Evolutionary conservation across 2,113 vertebrate species (phyloP), one percentile per base, ranked within the genome.

Genomic region (Alosa alosa): DNA sequence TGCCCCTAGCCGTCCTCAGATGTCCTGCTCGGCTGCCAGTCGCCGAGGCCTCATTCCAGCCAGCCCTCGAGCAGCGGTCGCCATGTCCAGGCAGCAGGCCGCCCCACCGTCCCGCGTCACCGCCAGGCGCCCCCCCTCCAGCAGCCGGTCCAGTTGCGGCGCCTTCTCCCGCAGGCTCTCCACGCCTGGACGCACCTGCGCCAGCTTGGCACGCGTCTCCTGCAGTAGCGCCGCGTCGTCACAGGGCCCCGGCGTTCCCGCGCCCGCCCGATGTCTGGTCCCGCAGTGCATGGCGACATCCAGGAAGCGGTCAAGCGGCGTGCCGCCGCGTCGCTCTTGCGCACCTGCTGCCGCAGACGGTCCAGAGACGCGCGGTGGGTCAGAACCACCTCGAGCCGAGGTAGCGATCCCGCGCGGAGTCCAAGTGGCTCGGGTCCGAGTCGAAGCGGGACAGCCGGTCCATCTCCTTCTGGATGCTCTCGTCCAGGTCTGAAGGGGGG

Each of bases 241-340:
- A 52, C 90, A 90, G n/a, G n/a, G n/a, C n/a, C n/a, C n/a, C n/a
- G n/a, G n/a, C n/a, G n/a, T n/a, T n/a, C n/a, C n/a, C n/a, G n/a
- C n/a, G n/a, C n/a, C n/a, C n/a, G n/a, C n/a, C n/a, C n/a, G n/a
- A n/a, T n/a, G n/a, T n/a, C n/a, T n/a, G n/a, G n/a, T n/a, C n/a
- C n/a, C n/a, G n/a, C n/a, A n/a, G n/a, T n/a, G n/a, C n/a, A n/a
- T n/a, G n/a, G n/a, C 0, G 96, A 97, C 90, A 94, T 93, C 84
- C 84, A 99, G 92, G 89, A 99, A 98, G 13, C 89, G 92, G 82
- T 97, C 96, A 8, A 99, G 92, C 78, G 96, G 2, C 94, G 94
- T 25, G 97, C 93, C 0, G 95, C 93, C 0, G 93, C 94, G 85
- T 96, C 94, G 0, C 93, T 93, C 81, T 94, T 95, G 55, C 93